These are phyloP conservation scores for Podocnemis expansa DNA, from an alignment of 2,113 vertebrate genomes.

Conservation along the genomic window DNA sequence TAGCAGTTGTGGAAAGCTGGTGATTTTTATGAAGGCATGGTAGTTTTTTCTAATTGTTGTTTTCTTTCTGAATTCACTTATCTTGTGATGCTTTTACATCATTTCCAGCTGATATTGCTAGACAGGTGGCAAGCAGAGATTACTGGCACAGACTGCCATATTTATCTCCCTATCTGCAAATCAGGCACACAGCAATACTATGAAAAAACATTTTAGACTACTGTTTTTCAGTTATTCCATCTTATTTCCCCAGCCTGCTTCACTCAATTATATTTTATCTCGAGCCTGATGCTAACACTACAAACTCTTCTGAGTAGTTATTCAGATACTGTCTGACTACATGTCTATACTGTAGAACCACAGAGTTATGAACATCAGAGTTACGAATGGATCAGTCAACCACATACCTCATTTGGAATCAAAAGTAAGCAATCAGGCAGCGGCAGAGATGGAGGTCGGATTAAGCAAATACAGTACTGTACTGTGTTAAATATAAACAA, in stretches of 20 bases:
- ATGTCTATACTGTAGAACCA: not conserved
- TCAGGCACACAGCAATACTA: constrained; percentile 17
- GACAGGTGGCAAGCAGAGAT: constrained; percentile 45
- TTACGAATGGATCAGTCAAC: no score
- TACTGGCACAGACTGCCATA: not conserved
- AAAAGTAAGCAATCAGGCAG: no score
- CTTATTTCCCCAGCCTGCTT: not conserved
- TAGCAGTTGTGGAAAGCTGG: constrained; percentile 66
- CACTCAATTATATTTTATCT: not conserved
- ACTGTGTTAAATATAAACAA: no score
- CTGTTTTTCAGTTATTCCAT: not conserved
- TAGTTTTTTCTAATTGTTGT: not conserved
- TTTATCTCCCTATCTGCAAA: not conserved
- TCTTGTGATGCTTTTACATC: constrained; percentile 44
- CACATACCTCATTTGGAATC: no score
- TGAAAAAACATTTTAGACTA: constrained; percentile 1
- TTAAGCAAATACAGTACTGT: no score
- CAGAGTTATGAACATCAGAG: no score
- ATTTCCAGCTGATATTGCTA: constrained; percentile 38
- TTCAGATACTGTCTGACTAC: rapidly evolving
- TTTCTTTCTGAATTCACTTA: not conserved
- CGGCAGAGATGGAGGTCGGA: no score
- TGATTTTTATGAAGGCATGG: constrained; percentile 21
- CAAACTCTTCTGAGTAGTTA: not conserved
- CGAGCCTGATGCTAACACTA: not conserved